phyloP scores from a whole-genome alignment of 2,113 vertebrate genomes.

The Hydrochoerus hydrochaeris region DNA sequence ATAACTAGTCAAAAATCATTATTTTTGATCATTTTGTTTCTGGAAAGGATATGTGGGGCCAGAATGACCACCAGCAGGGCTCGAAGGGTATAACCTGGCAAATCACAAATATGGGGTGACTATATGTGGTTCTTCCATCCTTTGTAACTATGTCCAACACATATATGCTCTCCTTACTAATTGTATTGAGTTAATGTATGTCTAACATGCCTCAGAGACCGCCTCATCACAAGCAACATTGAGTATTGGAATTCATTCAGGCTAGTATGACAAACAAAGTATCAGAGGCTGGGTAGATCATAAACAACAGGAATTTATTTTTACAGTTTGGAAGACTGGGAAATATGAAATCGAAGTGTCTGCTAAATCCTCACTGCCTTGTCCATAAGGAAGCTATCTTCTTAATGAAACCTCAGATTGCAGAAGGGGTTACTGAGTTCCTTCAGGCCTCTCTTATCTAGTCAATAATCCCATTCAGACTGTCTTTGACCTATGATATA shows the following conservation, averaged over 20 bases:
- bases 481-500: neutral
- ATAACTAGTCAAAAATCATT: neutral
- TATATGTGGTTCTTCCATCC: neutral
- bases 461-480: neutral
- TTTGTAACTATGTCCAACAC: neutral
- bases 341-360: neutral
- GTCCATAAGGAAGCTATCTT: neutral
- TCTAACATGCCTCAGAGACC: neutral
- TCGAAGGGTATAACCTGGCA: neutral
- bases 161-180: neutral
- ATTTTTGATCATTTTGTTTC: neutral
- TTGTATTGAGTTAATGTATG: neutral
- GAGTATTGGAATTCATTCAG: neutral
- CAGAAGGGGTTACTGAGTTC: neutral
- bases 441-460: neutral
- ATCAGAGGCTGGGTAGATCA: neutral
- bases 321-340: neutral
- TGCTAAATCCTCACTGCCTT: neutral
- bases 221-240: neutral
- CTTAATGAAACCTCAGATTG: neutral
- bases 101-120: neutral
- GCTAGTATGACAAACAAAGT: neutral
- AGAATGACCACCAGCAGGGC: neutral
- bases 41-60: neutral
- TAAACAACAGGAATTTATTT: neutral